These are phyloP conservation scores for Aphelocoma coerulescens DNA, from an alignment of 2,113 vertebrate species.

Conservation along the genomic window DNA sequence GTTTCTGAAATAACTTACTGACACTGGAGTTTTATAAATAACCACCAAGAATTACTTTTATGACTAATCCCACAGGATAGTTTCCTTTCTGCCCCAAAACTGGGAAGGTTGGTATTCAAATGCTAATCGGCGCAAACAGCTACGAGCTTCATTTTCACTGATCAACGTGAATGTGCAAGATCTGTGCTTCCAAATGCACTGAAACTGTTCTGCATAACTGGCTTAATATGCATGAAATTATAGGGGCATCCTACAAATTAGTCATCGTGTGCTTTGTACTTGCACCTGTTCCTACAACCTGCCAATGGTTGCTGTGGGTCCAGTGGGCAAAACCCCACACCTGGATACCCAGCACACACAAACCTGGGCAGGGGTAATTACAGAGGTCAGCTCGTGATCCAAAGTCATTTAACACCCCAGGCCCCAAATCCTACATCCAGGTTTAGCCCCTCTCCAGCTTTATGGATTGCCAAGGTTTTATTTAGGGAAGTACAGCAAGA, in stretches of 20 bases:
- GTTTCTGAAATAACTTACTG: slow-evolving; percentile 49
- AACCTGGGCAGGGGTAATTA: neutral
- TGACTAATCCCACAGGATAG: neutral
- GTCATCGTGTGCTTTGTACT: neutral
- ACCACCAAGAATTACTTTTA: neutral
- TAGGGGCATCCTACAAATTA: slow-evolving; percentile 39
- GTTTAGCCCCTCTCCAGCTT: neutral
- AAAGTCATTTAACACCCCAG: neutral
- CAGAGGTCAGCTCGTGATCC: neutral
- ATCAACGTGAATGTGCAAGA: slow-evolving; percentile 18
- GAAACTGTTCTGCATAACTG: slow-evolving; percentile 38
- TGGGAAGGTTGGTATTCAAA: slow-evolving; percentile 22
- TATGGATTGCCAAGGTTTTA: neutral
- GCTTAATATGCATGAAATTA: slow-evolving; percentile 48
- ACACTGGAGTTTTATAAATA: slow-evolving; percentile 41
- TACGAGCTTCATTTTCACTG: neutral
- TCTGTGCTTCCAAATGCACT: neutral
- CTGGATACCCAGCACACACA: neutral
- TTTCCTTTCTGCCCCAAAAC: slow-evolving; percentile 14
- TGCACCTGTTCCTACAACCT: neutral
- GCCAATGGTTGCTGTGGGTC: neutral
- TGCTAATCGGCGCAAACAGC: slow-evolving; percentile 12
- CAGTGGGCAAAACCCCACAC: neutral
- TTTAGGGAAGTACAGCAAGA: neutral
- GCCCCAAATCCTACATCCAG: neutral